Percentiles rank a stretch among this genome's conserved stretches.
Conservation (phyloP, 1,140 invertebrate genomes). For the Ganaspis sp. region DNA sequence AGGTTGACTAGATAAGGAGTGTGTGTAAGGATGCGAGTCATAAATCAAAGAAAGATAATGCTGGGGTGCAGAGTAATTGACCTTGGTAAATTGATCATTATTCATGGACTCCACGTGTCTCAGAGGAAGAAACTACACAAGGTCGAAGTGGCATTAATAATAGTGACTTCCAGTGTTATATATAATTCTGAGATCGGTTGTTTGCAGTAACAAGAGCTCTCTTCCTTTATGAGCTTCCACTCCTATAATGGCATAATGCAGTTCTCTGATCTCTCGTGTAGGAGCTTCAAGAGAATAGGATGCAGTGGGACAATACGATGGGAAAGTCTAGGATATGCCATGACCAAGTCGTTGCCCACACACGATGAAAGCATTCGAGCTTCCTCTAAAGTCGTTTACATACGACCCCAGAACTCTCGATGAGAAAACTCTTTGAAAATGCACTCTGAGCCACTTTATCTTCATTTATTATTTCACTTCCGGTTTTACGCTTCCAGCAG, state of each 20-base stretch:
- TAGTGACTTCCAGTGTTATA: slow-evolving; percentile 7
- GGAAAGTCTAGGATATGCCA: background rate
- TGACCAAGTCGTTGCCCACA: slow-evolving; percentile 2
- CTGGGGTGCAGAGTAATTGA: slow-evolving; percentile 9
- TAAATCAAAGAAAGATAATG: slow-evolving; percentile 2
- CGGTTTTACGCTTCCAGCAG: background rate
- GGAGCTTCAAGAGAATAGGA: background rate
- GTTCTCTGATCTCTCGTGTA: slow-evolving; percentile 2
- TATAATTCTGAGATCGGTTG: slow-evolving; percentile 5
- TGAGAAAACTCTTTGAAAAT: background rate
- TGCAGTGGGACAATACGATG: background rate
- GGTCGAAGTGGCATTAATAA: slow-evolving; percentile 13
- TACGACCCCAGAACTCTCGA: background rate
- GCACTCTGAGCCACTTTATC: background rate
- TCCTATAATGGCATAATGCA: slow-evolving; percentile 12
- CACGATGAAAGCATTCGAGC: slow-evolving; percentile 2
- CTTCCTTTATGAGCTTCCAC: background rate
- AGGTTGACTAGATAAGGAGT: background rate
- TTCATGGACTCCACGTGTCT: slow-evolving; percentile 6
- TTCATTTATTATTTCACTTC: slow-evolving; percentile 7
- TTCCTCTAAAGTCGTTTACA: background rate
- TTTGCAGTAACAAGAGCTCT: slow-evolving; percentile 9
- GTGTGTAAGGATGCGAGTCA: background rate
- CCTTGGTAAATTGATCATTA: slow-evolving; percentile 10
- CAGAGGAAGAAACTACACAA: slow-evolving; percentile 1